phyloP scores from a whole-genome alignment of 2,797 vertebrate genomes.

The Ctenopoma kingsleyae region DNA sequence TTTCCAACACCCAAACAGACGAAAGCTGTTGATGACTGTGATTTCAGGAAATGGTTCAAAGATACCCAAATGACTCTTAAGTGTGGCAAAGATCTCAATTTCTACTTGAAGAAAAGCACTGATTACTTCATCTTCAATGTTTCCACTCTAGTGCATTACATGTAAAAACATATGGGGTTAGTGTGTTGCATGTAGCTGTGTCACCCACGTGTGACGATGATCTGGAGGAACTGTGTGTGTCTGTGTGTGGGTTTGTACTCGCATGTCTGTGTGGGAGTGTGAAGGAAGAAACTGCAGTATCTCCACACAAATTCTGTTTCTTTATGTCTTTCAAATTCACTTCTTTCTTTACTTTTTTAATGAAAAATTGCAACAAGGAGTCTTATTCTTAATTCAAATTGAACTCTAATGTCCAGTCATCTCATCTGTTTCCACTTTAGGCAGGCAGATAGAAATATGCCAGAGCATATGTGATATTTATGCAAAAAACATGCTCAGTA shows the following conservation, averaged over 20 bases:
- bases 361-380: too few relatives aligned
- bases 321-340: constrained; percentile 17
- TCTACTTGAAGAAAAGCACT: background rate
- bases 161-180: constrained; percentile 43
- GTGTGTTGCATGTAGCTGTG: constrained; percentile 41
- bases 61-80: constrained; percentile 9
- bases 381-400: background rate
- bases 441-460: constrained; percentile 7
- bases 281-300: constrained; percentile 29
- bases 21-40: constrained; percentile 35
- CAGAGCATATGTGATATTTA: background rate
- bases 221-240: constrained; percentile 44
- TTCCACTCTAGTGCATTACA: constrained; percentile 18
- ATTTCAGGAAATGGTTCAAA: constrained; percentile 34
- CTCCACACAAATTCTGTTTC: constrained; percentile 10
- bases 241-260: constrained; percentile 47
- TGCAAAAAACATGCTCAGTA: background rate
- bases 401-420: background rate
- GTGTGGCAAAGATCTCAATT: constrained; percentile 3
- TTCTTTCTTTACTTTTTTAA: constrained; percentile 3
- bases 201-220: constrained; percentile 47
- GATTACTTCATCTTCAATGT: background rate
- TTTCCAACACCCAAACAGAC: constrained; percentile 27
- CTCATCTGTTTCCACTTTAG: constrained; percentile 15
- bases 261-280: constrained; percentile 44